phyloP scores from a whole-genome alignment of 1,140 invertebrate species.

The Drosophila santomea region DNA sequence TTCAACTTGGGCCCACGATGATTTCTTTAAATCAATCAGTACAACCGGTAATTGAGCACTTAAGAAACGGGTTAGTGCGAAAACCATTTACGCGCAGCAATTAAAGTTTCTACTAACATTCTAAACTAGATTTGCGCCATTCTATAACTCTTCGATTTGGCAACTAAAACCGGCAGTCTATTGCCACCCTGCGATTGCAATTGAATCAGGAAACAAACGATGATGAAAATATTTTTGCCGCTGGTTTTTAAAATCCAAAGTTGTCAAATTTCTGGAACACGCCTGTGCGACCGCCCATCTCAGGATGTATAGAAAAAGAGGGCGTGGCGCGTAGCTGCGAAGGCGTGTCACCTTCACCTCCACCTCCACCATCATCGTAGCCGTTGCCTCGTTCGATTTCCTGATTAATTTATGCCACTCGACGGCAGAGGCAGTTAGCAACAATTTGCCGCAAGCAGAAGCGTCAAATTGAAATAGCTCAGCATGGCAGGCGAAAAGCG shows the following conservation, averaged over 20 bases:
- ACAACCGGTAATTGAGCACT: slow-evolving; percentile 3
- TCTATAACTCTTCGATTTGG: slow-evolving; percentile 36
- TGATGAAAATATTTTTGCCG: slow-evolving; percentile 77
- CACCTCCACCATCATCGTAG: neutral
- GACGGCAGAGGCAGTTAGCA: slow-evolving; percentile 63
- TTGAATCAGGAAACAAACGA: slow-evolving; percentile 75
- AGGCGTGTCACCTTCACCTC: slow-evolving; percentile 20
- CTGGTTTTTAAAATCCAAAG: slow-evolving; percentile 58
- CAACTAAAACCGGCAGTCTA: slow-evolving; percentile 7
- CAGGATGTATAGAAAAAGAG: slow-evolving; percentile 49
- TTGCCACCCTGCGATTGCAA: slow-evolving; percentile 30
- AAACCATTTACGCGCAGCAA: slow-evolving; percentile 36
- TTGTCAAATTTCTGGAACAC: slow-evolving; percentile 55
- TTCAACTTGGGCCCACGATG: too few species aligned
- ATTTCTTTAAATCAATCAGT: neutral
- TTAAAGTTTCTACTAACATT: slow-evolving; percentile 31
- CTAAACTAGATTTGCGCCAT: slow-evolving; percentile 28
- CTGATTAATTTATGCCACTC: slow-evolving; percentile 78
- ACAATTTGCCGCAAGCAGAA: slow-evolving; percentile 78
- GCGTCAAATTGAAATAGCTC: slow-evolving; percentile 73
- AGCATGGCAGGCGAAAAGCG: slow-evolving; percentile 8
- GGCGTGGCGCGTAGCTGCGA: neutral
- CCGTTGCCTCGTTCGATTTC: slow-evolving; percentile 64
- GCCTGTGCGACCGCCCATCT: slow-evolving; percentile 5
- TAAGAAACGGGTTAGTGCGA: slow-evolving; percentile 28